These are phyloP conservation scores for Pristionchus pacificus DNA, from an alignment of 1,140 invertebrate genomes.

Conservation along the genomic window DNA sequence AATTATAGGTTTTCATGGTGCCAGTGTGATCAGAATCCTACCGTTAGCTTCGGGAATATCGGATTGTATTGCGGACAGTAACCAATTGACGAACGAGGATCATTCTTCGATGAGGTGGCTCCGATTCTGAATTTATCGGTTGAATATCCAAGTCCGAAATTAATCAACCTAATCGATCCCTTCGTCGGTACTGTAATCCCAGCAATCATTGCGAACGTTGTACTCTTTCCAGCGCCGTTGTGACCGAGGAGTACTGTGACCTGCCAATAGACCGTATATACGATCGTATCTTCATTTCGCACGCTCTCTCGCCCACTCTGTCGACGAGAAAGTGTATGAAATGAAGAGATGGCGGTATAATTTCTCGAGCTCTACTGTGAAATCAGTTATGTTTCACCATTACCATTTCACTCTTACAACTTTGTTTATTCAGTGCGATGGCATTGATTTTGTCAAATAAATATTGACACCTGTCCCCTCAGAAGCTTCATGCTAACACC, in stretches of 20 bases:
- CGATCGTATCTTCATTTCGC: background rate
- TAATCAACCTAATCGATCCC: background rate
- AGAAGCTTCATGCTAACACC: background rate
- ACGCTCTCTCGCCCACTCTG: no score
- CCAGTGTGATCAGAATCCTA: conserved; percentile 18
- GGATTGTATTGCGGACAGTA: conserved; percentile 60
- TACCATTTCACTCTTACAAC: no score
- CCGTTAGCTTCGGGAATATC: conserved; percentile 59
- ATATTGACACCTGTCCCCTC: background rate
- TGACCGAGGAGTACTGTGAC: conserved; percentile 60
- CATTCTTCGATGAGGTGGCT: no score
- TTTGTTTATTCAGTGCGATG: no score
- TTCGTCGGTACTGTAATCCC: conserved; percentile 27
- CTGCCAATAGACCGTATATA: conserved; percentile 28
- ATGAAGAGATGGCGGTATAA: no score
- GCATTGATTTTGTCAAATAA: no score
- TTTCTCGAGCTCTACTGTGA: no score
- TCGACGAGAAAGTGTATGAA: no score
- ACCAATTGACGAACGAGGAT: conserved; percentile 48
- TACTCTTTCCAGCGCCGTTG: conserved; percentile 44
- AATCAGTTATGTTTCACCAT: no score
- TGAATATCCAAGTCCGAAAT: background rate
- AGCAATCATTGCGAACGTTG: conserved; percentile 36
- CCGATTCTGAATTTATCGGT: background rate
- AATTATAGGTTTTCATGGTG: background rate